Conservation (phyloP, 2,797 vertebrate species). For the Gymnopithys bicolor region DNA sequence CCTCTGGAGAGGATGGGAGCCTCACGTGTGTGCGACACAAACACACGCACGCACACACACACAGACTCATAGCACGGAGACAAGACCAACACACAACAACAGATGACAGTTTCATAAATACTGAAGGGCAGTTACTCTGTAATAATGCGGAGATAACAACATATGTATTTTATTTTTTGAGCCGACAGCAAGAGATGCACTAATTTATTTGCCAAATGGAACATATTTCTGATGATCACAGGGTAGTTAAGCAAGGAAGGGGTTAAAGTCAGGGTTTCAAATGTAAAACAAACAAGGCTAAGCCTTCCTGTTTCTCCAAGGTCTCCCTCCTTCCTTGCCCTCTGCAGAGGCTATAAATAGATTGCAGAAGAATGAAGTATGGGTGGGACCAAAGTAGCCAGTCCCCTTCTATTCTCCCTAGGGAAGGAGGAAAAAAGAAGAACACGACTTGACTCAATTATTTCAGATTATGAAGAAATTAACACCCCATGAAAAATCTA, state of each 20-base stretch:
- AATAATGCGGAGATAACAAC: constrained; percentile 15
- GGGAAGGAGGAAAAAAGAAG: neutral
- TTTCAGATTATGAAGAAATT: constrained; percentile 52
- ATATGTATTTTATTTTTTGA: constrained; percentile 30
- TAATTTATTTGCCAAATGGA: neutral
- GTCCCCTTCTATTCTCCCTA: neutral
- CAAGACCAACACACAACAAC: neutral
- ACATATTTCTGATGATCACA: neutral
- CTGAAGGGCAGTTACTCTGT: neutral
- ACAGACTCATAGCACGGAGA: neutral
- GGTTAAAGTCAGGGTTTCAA: constrained; percentile 51
- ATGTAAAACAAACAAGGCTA: constrained; percentile 43
- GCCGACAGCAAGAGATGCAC: neutral
- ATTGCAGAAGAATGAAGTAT: constrained; percentile 40
- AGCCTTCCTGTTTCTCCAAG: constrained; percentile 32
- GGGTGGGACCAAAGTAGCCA: constrained; percentile 24
- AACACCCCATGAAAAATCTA: constrained; percentile 43
- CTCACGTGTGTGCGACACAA: accelerated
- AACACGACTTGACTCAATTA: neutral
- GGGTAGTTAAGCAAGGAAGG: neutral
- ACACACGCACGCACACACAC: neutral
- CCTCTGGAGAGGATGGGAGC: neutral
- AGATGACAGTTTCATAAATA: constrained; percentile 5
- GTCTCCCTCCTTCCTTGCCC: constrained; percentile 39
- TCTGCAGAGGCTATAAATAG: constrained; percentile 59